Percentiles rank a stretch among this genome's conserved stretches.
These are phyloP conservation scores for Barbus barbus DNA, from an alignment of 2,113 vertebrate species.

Conservation along the genomic window DNA sequence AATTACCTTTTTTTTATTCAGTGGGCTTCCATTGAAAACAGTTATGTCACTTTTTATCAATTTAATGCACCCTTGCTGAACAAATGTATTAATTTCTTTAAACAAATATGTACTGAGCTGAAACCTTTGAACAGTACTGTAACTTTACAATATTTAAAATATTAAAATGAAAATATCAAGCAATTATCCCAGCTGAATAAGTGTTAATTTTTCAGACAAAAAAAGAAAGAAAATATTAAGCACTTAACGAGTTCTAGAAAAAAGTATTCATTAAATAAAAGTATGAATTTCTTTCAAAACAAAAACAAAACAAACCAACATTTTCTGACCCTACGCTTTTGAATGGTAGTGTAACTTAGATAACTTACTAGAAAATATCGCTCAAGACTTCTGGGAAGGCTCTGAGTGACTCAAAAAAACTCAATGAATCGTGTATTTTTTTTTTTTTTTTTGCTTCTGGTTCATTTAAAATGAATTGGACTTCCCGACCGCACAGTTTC, in stretches of 20 bases:
- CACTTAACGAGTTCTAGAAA: background rate
- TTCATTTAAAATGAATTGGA: background rate
- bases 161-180: background rate
- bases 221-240: too few relatives aligned
- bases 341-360: background rate
- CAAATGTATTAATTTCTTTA: background rate
- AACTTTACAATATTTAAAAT: background rate
- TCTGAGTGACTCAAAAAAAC: background rate
- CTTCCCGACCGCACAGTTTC: background rate
- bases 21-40: background rate
- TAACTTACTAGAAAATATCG: background rate
- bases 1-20: background rate
- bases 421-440: background rate
- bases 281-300: background rate
- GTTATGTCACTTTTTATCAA: background rate
- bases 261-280: background rate
- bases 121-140: background rate
- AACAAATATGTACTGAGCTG: background rate
- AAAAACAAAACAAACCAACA: background rate
- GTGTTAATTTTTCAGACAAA: too few relatives aligned
- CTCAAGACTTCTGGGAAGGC: background rate
- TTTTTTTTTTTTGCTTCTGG: background rate
- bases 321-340: background rate
- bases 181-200: background rate
- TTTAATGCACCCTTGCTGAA: background rate